Evolutionary conservation across 2,113 vertebrate genomes (phyloP).

Genomic region (Saguinus imperator): DNA sequence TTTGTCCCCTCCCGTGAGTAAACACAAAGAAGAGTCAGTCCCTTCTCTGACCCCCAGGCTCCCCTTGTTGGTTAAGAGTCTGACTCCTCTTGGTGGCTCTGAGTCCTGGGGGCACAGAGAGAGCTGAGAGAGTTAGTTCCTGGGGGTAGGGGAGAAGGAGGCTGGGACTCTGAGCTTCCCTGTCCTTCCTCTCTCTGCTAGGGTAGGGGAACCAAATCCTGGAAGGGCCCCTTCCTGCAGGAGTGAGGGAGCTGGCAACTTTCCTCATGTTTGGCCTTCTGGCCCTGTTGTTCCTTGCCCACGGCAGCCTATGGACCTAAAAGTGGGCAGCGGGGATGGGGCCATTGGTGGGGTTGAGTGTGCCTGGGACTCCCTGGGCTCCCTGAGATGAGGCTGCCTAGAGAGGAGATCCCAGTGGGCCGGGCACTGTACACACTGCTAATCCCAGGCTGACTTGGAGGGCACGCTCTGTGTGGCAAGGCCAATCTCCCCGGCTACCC

Average conservation of each 20-base stretch:
- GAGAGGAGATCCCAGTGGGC: not conserved
- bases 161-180: not conserved
- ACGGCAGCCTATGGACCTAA: not conserved
- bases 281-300: not conserved
- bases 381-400: not conserved
- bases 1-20: conserved; percentile 54
- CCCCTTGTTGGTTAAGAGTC: not conserved
- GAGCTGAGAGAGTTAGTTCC: not conserved
- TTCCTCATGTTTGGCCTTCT: not conserved
- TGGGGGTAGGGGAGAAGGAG: too few species aligned
- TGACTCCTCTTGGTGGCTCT: not conserved
- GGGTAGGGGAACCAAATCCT: not conserved
- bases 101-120: not conserved
- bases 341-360: not conserved
- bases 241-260: not conserved
- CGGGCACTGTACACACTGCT: not conserved
- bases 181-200: not conserved
- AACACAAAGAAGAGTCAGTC: conserved; percentile 43
- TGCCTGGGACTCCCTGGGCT: not conserved
- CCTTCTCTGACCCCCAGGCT: not conserved
- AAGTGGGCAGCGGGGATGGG: not conserved
- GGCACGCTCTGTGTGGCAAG: not conserved
- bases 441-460: not conserved
- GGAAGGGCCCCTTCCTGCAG: not conserved
- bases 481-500: not conserved